Evolutionary conservation across 1,140 invertebrate genomes (phyloP).

Genomic region (Protaetia brevitarsis): DNA sequence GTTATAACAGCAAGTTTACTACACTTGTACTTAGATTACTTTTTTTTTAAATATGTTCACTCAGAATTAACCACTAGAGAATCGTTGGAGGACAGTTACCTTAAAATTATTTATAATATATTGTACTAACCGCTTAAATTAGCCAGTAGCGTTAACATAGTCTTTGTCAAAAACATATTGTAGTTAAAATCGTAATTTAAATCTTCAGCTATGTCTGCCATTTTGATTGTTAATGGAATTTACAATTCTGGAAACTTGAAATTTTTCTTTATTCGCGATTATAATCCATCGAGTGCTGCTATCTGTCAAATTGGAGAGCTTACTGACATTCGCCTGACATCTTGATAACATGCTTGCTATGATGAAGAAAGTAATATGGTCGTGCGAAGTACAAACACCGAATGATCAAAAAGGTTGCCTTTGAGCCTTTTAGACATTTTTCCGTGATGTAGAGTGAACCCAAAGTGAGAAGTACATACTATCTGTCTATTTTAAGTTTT

Average conservation of each 20-base stretch:
- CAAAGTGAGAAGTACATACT: no score
- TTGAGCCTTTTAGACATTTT: no score
- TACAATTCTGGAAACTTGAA: background rate
- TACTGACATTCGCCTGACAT: no score
- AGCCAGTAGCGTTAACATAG: conserved; percentile 45
- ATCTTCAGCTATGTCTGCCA: conserved; percentile 43
- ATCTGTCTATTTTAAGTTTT: no score
- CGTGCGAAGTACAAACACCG: no score
- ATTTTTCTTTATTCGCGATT: background rate
- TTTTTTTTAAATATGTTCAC: no score
- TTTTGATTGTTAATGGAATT: conserved; percentile 28
- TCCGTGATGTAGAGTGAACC: no score
- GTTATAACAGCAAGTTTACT: background rate
- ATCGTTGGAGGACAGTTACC: background rate
- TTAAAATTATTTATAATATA: background rate
- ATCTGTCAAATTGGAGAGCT: background rate
- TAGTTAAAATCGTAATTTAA: conserved; percentile 50
- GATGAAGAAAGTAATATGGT: no score
- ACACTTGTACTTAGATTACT: background rate
- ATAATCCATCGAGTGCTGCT: background rate
- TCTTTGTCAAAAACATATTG: conserved; percentile 49
- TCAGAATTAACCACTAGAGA: no score
- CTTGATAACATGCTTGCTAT: no score
- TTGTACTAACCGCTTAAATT: conserved; percentile 41
- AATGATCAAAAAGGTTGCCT: no score